Evolutionary conservation across 2,797 vertebrate species (phyloP), one percentile per base, ranked within the genome.

Genomic region (Xenentodon cancila): DNA sequence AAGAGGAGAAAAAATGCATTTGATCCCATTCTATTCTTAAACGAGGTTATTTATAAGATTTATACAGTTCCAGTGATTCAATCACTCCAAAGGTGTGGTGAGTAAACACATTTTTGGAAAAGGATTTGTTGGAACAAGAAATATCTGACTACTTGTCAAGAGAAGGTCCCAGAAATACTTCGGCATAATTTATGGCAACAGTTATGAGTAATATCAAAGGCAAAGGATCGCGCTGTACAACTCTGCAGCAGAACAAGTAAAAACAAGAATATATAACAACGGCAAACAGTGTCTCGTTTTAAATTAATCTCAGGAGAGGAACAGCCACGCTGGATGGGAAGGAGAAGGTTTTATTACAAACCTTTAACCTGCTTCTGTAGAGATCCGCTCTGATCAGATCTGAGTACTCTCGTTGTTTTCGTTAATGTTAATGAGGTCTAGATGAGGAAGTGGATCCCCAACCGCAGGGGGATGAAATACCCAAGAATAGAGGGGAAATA

Each of bases 41-140:
- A n/a, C 37, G 22, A 19, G 7, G 21, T 6, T 12, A 20, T n/a
- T 42, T 25, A 18, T 61, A 30, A 27, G 48, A 27, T 42, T 43
- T 22, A 47, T 30, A 30, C 3, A 1, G 3, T 6, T 30, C 30
- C 30, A 53, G 49, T 45, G 18, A 45, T 11, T 25, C 49, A 32
- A 18, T 37, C 12, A 37, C 11, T 37, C 30, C n/a, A 40, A 51
- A 17, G 15, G 30, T 50, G 27, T 45, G 9, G 22, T 42, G 11
- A 74, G 55, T 43, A 64, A 69, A 11, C 5, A 32, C 56, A 70
- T n/a, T n/a, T n/a, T n/a, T n/a, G n/a, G n/a, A n/a, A 11, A 12
- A 18, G 30, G 21, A 52, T 40, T 48, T 59, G 15, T 20, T 32
- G 18, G 20, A 34, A 45, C 20, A 48, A 20, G 27, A 7, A 53